Evolutionary conservation across 2,113 vertebrate species (phyloP).

Genomic region (Corydoras maculifer): DNA sequence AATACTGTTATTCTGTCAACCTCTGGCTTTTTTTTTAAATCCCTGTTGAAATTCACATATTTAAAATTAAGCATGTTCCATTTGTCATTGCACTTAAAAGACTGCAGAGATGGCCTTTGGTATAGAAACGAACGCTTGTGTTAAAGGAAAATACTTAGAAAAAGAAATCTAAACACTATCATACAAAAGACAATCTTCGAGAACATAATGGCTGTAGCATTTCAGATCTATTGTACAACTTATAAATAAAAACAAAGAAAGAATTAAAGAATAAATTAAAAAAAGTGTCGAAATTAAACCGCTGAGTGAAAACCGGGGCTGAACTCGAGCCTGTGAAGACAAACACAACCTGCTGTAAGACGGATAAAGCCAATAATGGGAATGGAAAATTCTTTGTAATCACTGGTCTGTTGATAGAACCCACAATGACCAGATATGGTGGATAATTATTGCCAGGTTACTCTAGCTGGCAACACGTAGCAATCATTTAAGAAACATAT

Average conservation of each 20-base stretch:
- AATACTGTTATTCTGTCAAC: slow-evolving; percentile 70
- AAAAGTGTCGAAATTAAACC: slow-evolving; percentile 43
- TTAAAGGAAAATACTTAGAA: slow-evolving; percentile 3
- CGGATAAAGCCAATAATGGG: slow-evolving; percentile 10
- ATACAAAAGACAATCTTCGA: slow-evolving; percentile 47
- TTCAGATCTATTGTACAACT: slow-evolving; percentile 30
- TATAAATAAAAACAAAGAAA: slow-evolving; percentile 26
- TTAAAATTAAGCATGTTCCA: slow-evolving; percentile 55
- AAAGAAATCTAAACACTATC: slow-evolving; percentile 46
- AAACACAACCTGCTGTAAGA: slow-evolving; percentile 23
- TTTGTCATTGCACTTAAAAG: slow-evolving; percentile 71
- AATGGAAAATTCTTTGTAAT: slow-evolving; percentile 5
- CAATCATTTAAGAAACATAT: background rate
- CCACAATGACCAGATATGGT: too few species aligned
- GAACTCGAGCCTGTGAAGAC: background rate
- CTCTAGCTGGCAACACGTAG: background rate
- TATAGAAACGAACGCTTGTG: slow-evolving; percentile 56
- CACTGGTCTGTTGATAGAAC: background rate
- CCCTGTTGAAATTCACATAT: slow-evolving; percentile 72
- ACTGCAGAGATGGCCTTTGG: slow-evolving; percentile 73
- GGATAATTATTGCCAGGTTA: background rate
- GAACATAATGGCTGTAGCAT: slow-evolving; percentile 3
- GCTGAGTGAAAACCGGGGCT: slow-evolving; percentile 25
- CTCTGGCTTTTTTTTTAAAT: slow-evolving; percentile 57
- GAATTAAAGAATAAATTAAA: slow-evolving; percentile 45